These are phyloP conservation scores for Spodoptera picta DNA, from an alignment of 2,888 invertebrate genomes.

Conservation along the genomic window DNA sequence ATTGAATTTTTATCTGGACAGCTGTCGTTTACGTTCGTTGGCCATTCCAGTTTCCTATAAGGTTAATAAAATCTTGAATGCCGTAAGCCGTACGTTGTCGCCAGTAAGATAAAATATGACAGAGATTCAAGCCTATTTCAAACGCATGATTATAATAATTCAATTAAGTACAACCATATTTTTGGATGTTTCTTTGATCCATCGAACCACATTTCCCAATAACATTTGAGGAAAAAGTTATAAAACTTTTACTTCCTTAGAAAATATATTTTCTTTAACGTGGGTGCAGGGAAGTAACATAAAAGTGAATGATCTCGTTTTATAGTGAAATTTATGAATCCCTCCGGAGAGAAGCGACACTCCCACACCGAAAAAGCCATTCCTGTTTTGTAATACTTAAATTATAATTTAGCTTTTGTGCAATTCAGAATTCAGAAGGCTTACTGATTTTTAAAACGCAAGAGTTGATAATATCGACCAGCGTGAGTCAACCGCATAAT, in stretches of 20 bases:
- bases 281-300: slow-evolving; percentile 4
- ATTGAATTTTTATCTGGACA: slow-evolving; percentile 29
- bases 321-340: slow-evolving; percentile 13
- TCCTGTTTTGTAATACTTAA: slow-evolving; percentile 7
- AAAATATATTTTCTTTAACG: slow-evolving; percentile 1
- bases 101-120: neutral
- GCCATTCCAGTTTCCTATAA: slow-evolving; percentile 11
- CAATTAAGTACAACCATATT: too few relatives aligned
- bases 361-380: neutral
- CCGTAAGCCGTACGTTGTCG: too few relatives aligned
- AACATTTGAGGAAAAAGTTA: slow-evolving; percentile 1
- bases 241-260: neutral
- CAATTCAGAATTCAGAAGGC: neutral
- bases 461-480: neutral
- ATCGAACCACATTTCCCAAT: neutral
- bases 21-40: slow-evolving; percentile 3
- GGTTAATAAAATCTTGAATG: slow-evolving; percentile 15
- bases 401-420: slow-evolving; percentile 1
- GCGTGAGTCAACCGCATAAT: too few relatives aligned
- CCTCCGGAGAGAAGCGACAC: neutral
- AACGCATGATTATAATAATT: too few relatives aligned
- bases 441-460: slow-evolving; percentile 8
- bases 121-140: neutral
- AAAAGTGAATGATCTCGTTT: slow-evolving; percentile 7
- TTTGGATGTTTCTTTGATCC: too few relatives aligned